Evolutionary conservation across 1,140 invertebrate genomes (phyloP).

Genomic region (Colletes gigas): DNA sequence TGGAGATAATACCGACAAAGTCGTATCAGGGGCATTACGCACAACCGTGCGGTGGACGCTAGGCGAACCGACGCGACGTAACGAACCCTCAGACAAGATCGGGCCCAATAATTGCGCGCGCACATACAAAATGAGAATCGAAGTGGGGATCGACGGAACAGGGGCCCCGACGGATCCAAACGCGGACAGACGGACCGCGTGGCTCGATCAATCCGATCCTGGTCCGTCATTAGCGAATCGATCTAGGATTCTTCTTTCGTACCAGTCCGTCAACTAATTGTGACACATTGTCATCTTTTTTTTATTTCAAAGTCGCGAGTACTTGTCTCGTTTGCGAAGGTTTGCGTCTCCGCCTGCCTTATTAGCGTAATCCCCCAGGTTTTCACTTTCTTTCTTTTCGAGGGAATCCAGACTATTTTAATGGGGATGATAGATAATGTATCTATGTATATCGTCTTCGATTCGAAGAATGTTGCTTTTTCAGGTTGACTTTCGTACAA

Average conservation of each 20-base stretch:
- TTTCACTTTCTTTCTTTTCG: too few relatives aligned
- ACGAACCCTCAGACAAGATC: constrained; percentile 63
- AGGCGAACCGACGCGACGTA: constrained; percentile 39
- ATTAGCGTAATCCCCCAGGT: too few relatives aligned
- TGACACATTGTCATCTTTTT: background rate
- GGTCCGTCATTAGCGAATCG: background rate
- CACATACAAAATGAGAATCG: constrained; percentile 67
- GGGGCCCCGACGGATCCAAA: constrained; percentile 22
- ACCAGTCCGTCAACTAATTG: background rate
- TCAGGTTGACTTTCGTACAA: too few relatives aligned
- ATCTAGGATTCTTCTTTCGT: background rate
- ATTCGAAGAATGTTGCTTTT: too few relatives aligned
- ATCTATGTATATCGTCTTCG: too few relatives aligned
- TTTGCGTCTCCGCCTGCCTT: too few relatives aligned
- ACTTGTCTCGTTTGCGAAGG: background rate
- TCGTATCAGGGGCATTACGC: constrained; percentile 50
- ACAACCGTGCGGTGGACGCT: constrained; percentile 17
- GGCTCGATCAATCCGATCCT: background rate
- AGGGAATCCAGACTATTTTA: too few relatives aligned
- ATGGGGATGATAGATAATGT: too few relatives aligned
- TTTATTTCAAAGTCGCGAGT: background rate
- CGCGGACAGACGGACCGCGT: background rate
- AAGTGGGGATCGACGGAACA: constrained; percentile 30
- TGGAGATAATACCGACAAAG: constrained; percentile 55
- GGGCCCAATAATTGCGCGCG: constrained; percentile 70